Percentiles rank a stretch among this genome's conserved stretches.
Evolutionary conservation across 37 sponge, comb jelly and placozoan genomes (phyloP).

Genomic region (Beroe ovata): DNA sequence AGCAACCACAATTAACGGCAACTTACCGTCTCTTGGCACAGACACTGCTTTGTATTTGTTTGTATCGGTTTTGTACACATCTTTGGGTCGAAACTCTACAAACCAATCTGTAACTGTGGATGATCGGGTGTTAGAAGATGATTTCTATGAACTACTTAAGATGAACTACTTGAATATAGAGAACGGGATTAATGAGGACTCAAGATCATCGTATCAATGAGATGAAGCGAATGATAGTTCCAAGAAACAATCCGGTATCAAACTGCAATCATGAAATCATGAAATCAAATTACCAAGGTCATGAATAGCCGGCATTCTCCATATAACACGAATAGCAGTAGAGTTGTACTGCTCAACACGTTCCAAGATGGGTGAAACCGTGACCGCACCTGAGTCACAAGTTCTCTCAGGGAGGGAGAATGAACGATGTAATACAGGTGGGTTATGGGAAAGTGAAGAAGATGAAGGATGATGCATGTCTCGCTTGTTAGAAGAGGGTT

Average conservation of each 20-base stretch:
- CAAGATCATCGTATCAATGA: no score
- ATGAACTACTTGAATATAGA: no score
- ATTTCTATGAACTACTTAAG: no score
- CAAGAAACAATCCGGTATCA: no score
- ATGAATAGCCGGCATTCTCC: constrained; percentile 15
- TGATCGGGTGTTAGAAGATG: no score
- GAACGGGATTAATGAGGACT: no score
- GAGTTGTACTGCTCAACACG: constrained; percentile 16
- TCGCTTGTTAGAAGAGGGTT: no score
- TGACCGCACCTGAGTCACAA: constrained; percentile 23
- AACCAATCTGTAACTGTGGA: constrained; percentile 7
- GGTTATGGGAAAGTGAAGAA: background rate
- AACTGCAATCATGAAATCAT: no score
- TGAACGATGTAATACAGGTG: background rate
- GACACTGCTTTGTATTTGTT: constrained; percentile 11
- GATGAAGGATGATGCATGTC: background rate
- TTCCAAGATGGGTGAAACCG: background rate
- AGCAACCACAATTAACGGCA: no score
- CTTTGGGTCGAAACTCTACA: constrained; percentile 18
- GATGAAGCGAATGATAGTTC: no score
- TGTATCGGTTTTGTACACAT: background rate
- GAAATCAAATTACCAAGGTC: no score
- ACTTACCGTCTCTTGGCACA: constrained; percentile 21
- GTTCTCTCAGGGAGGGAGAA: background rate
- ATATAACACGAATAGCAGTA: constrained; percentile 36